These are phyloP conservation scores for Drosophila atripex DNA, from an alignment of 2,888 invertebrate genomes.

Conservation along the genomic window DNA sequence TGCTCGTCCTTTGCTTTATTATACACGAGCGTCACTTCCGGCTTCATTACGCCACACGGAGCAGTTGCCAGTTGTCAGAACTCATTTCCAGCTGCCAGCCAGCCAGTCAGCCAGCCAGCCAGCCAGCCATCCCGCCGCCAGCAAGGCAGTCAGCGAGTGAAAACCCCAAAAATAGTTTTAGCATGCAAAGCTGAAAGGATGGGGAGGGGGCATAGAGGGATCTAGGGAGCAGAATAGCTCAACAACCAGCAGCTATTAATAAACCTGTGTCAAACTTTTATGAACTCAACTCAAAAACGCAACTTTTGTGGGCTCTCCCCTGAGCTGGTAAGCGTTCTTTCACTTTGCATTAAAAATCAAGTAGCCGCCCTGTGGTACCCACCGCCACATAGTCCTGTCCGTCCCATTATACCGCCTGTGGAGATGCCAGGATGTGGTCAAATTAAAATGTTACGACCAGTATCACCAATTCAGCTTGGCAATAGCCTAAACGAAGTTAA, in stretches of 20 bases:
- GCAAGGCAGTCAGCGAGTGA: conserved; percentile 4
- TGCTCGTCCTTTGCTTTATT: conserved; percentile 35
- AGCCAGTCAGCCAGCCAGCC: background rate
- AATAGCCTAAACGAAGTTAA: background rate
- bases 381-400: conserved; percentile 5
- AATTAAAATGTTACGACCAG: conserved; percentile 10
- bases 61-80: conserved; percentile 41
- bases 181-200: conserved; percentile 13
- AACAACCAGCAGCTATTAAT: conserved; percentile 67
- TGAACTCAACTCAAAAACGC: conserved; percentile 54
- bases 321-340: conserved; percentile 24
- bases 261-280: conserved; percentile 73
- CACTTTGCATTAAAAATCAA: conserved; percentile 45
- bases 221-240: conserved; percentile 41
- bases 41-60: conserved; percentile 57
- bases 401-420: conserved; percentile 26
- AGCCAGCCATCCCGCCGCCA: background rate
- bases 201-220: too few relatives aligned
- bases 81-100: conserved; percentile 29
- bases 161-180: conserved; percentile 43
- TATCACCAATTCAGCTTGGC: background rate
- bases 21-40: conserved; percentile 63
- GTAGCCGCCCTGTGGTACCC: conserved; percentile 35
- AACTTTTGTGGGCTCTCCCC: conserved; percentile 39
- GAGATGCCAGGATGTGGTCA: conserved; percentile 8